These are phyloP conservation scores for Numida meleagris DNA, from an alignment of 2,113 vertebrate genomes.

Conservation along the genomic window DNA sequence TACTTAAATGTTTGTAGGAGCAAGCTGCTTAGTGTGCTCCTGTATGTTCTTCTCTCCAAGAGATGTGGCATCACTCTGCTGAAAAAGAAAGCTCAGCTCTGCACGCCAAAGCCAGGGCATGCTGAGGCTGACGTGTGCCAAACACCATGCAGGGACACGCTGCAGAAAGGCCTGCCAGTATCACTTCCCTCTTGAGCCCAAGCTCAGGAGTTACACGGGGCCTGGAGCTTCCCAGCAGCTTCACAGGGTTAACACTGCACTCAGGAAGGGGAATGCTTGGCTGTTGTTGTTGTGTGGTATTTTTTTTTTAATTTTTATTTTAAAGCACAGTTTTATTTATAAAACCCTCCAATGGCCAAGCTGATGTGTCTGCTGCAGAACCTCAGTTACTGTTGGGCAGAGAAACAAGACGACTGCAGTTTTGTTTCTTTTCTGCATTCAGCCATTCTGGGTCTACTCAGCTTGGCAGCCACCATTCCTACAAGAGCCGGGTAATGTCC, in stretches of 20 bases:
- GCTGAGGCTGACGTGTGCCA: neutral
- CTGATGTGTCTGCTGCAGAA: neutral
- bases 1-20: neutral
- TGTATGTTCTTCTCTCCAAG: neutral
- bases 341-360: neutral
- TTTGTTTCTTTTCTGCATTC: neutral
- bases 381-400: neutral
- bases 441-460: neutral
- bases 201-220: neutral
- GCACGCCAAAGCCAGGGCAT: neutral
- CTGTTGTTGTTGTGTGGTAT: neutral
- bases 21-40: neutral
- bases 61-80: neutral
- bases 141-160: neutral
- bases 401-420: neutral
- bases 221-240: neutral
- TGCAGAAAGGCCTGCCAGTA: neutral
- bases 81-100: neutral
- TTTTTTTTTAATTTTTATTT: neutral
- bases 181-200: neutral
- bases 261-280: neutral
- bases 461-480: neutral
- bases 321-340: conserved; percentile 30
- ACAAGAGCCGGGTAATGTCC: neutral
- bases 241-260: accelerated